Evolutionary conservation across 2,888 invertebrate genomes (phyloP).

Genomic region (Ormyrus nitidulus): DNA sequence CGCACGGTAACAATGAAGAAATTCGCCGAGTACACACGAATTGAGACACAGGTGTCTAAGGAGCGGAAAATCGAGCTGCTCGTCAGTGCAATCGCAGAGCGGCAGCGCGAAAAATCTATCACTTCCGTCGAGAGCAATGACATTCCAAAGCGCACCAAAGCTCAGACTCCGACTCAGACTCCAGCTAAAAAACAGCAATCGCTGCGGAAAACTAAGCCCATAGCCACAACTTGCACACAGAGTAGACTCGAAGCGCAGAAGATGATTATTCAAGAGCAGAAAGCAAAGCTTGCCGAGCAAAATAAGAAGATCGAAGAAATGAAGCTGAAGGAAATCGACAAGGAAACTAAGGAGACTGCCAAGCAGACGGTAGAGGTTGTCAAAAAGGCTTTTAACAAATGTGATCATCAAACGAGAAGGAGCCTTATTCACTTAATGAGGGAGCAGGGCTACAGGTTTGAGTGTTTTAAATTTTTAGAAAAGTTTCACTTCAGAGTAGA

Average conservation of each 20-base stretch:
- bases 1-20: conserved; percentile 47
- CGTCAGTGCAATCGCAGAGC: conserved; percentile 66
- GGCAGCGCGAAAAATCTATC: conserved; percentile 61
- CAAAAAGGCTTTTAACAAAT: conserved; percentile 78
- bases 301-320: conserved; percentile 84
- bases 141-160: conserved; percentile 32
- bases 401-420: conserved; percentile 65
- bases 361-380: conserved; percentile 79
- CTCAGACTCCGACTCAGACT: too few relatives aligned
- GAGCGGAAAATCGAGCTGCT: conserved; percentile 69
- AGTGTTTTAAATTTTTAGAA: too few relatives aligned
- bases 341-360: conserved; percentile 76
- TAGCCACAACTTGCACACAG: neutral
- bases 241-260: conserved; percentile 79
- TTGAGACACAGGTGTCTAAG: conserved; percentile 61
- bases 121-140: conserved; percentile 28
- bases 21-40: conserved; percentile 32
- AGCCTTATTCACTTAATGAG: conserved; percentile 68
- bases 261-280: conserved; percentile 84
- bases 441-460: conserved; percentile 62
- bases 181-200: too few relatives aligned
- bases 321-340: conserved; percentile 82
- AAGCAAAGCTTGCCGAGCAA: conserved; percentile 83
- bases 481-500: conserved; percentile 55
- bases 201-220: neutral